Evolutionary conservation across 2,888 invertebrate genomes (phyloP), one percentile per base, ranked within the genome.

Genomic region (Epsilonema sp.): DNA sequence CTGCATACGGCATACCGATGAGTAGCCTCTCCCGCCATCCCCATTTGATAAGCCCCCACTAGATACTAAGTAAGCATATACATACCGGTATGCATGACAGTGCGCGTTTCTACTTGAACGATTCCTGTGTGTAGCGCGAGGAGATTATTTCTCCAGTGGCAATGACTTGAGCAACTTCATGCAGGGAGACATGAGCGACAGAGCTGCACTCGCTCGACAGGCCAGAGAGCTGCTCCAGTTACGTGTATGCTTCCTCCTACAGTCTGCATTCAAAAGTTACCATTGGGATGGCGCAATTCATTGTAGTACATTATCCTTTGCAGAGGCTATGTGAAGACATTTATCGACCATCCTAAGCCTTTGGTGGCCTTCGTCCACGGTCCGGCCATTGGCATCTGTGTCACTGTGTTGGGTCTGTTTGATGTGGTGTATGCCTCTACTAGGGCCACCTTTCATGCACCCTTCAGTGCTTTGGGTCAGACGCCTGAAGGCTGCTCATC

Each of bases 371-470:
- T 89, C 49, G 78, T 92, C 0, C 90, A 94, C 73, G 94, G 94
- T 1, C 89, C 89, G 38, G 85, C 87, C 16, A 77, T 92, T 55
- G 94, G 94, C 24, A 78, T 94, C 55, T 79, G 79, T 38, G 79
- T 79, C 2, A 92, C 92, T 0, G 77, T 80, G 11, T 70, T 85
- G 44, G 79, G 78, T 0, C 71, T 92, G 1, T 86, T 79, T 70
- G 92, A 94, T 71, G 72, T 82, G 48, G 79, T 87, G 5, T 85
- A 83, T 72, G 82, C 85, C 46, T 75, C 78, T n/a, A 81, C 87
- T 55, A 76, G 71, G 82, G 82, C 89, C 1, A 80, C 79, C 51
- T 87, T 92, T 67, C 72, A 76, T 49, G 82, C 86, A 16, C 92
- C 92, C 5, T 94, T 94, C 65, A 75, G 79, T 20, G 74, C 74